phyloP scores from a whole-genome alignment of 2,113 vertebrate genomes.

The Coreoperca whiteheadi region DNA sequence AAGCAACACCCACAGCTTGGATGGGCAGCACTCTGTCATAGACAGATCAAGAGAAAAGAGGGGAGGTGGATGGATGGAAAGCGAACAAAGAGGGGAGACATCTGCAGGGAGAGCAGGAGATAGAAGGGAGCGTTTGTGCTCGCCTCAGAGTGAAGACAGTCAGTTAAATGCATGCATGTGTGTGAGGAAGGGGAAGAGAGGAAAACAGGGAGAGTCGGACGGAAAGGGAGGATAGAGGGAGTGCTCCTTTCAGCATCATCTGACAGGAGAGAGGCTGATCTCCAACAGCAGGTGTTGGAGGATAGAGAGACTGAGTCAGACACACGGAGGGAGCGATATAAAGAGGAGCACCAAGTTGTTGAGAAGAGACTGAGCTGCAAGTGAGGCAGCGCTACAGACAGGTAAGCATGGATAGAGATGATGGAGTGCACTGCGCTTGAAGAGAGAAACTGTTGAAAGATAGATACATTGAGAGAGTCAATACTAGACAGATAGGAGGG shows the following conservation, averaged over 20 bases:
- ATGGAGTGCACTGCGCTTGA: conserved; percentile 25
- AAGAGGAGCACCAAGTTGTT: conserved; percentile 52
- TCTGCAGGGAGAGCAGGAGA: conserved; percentile 22
- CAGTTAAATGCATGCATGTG: conserved; percentile 23
- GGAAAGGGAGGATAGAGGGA: conserved; percentile 53
- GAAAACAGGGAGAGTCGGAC: conserved; percentile 18
- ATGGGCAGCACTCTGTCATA: conserved; percentile 44
- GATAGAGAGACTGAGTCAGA: conserved; percentile 62
- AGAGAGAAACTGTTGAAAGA: conserved; percentile 42
- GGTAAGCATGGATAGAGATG: conserved; percentile 58
- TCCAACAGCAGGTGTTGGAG: conserved; percentile 75
- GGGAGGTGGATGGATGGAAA: conserved; percentile 38
- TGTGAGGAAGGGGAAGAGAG: conserved; percentile 31
- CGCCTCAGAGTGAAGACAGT: conserved; percentile 38
- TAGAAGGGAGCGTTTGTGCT: conserved; percentile 41
- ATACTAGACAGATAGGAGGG: conserved; percentile 11
- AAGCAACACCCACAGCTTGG: conserved; percentile 42
- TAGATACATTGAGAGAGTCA: conserved; percentile 17
- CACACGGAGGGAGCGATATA: conserved; percentile 42
- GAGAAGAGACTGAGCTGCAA: conserved; percentile 52
- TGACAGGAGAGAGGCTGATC: conserved; percentile 71
- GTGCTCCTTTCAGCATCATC: conserved; percentile 74
- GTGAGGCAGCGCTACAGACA: conserved; percentile 42
- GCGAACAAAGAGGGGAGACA: conserved; percentile 27
- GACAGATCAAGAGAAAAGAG: conserved; percentile 51